Percentiles rank a stretch among this genome's conserved stretches.
Conservation (phyloP, 2,797 vertebrate species). For the Tragelaphus eurycerus region DNA sequence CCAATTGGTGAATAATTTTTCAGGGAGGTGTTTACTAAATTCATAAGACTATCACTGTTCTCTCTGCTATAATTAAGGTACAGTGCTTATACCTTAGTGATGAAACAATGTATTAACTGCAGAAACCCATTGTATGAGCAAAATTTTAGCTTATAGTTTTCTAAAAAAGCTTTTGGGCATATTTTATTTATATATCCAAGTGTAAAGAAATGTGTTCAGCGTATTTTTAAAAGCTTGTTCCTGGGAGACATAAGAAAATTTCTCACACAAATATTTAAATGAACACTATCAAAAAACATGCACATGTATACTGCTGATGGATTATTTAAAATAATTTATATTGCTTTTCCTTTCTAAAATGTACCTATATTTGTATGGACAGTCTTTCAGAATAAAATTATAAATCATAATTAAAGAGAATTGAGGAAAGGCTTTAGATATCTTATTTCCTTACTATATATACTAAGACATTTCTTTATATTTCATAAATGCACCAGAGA, state of each 20-base stretch:
- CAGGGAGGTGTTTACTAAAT: slow-evolving; percentile 50
- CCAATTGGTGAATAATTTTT: neutral
- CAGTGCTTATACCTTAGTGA: slow-evolving; percentile 46
- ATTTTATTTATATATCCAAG: slow-evolving; percentile 65
- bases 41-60: slow-evolving; percentile 55
- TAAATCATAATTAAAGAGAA: neutral
- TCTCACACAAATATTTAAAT: slow-evolving; percentile 52
- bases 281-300: neutral
- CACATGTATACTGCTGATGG: neutral
- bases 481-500: neutral
- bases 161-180: slow-evolving; percentile 50
- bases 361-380: neutral
- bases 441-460: neutral
- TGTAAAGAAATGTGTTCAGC: slow-evolving; percentile 38
- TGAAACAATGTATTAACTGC: slow-evolving; percentile 51
- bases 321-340: neutral
- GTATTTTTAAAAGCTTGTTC: slow-evolving; percentile 48
- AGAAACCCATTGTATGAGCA: slow-evolving; percentile 35
- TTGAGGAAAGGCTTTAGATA: neutral
- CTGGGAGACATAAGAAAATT: neutral
- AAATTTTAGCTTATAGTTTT: slow-evolving; percentile 48
- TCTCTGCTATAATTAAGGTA: slow-evolving; percentile 46
- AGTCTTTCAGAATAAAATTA: neutral
- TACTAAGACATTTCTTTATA: neutral
- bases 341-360: neutral